Percentiles rank a stretch among this genome's conserved stretches.
These are phyloP conservation scores for Stenopsyche tienmushanensis DNA, from an alignment of 1,140 invertebrate genomes.

Conservation along the genomic window DNA sequence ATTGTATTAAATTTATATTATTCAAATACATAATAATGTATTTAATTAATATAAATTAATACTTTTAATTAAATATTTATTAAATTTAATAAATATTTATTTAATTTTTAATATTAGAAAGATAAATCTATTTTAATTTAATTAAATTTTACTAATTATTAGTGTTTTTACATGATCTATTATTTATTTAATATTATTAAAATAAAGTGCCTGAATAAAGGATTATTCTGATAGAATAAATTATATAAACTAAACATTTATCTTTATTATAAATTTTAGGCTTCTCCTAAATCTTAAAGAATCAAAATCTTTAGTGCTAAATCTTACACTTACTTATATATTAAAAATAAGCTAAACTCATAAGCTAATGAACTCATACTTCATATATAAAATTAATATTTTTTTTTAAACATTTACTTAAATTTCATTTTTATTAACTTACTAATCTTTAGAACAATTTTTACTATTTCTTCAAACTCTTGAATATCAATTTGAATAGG, in stretches of 20 bases:
- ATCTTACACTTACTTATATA: slow-evolving; percentile 56
- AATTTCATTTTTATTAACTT: slow-evolving; percentile 34
- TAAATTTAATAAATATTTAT: too few relatives aligned
- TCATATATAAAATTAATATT: slow-evolving; percentile 52
- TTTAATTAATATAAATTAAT: too few relatives aligned
- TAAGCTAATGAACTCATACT: slow-evolving; percentile 56
- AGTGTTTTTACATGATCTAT: slow-evolving; percentile 36
- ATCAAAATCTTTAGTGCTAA: slow-evolving; percentile 55
- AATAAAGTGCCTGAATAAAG: slow-evolving; percentile 59
- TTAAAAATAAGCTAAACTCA: slow-evolving; percentile 58
- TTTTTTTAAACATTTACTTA: slow-evolving; percentile 52
- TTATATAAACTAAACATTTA: slow-evolving; percentile 47
- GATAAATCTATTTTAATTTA: too few relatives aligned
- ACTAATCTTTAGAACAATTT: slow-evolving; percentile 50
- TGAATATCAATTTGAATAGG: slow-evolving; percentile 57
- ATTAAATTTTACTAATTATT: slow-evolving; percentile 38
- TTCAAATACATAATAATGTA: too few relatives aligned
- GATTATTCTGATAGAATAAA: slow-evolving; percentile 59
- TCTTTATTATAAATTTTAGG: slow-evolving; percentile 47
- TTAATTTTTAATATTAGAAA: too few relatives aligned
- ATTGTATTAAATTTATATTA: too few relatives aligned
- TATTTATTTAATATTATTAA: slow-evolving; percentile 18
- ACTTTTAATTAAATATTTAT: too few relatives aligned
- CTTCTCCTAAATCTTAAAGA: slow-evolving; percentile 40
- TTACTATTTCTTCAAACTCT: slow-evolving; percentile 54